Evolutionary conservation across 2,113 vertebrate species (phyloP), one percentile per base, ranked within the genome.

Genomic region (Echinops telfairi): DNA sequence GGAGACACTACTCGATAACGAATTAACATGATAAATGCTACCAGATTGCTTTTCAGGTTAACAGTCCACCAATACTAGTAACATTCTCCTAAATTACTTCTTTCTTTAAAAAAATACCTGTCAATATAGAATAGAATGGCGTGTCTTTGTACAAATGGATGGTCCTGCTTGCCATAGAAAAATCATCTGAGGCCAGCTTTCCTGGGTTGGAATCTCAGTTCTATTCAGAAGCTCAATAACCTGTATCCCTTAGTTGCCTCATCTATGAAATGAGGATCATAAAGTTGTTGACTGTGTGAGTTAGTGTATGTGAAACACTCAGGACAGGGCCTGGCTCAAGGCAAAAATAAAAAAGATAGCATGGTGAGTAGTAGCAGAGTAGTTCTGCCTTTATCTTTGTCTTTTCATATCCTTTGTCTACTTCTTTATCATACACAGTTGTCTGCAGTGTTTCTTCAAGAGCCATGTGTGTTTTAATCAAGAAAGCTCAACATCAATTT

Each of bases 401-500:
- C 66, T 80, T 31, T 70, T 80, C 57, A 86, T 57, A 83, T 27
- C 17, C 29, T 79, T 88, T 86, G 14, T 88, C 71, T 27, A 80
- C 36, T 80, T 89, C 92, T 83, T 70, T 73, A 78, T 77, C 31
- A 73, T 3, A 89, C 2, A 93, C 83, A 22, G 64, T 68, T 43
- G 27, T 57, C 68, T 33, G 16, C 25, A 33, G 64, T 70, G 16
- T 40, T 96, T 92, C 71, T 68, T 92, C 33, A 66, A 95, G 83
- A 94, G 43, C 20, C 38, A 8, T 64, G 38, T 47, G 16, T 73
- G 12, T 83, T 47, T 94, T 88, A 90, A 71, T 90, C 47, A 90
- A 53, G 64, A 93, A 94, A 73, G 31, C 27, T 16, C 81, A 94
- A 68, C 11, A 88, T 66, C 31, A 94, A 90, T 33, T 78, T 83